Conservation (phyloP, 2,797 vertebrate genomes). For the Spheniscus humboldti region DNA sequence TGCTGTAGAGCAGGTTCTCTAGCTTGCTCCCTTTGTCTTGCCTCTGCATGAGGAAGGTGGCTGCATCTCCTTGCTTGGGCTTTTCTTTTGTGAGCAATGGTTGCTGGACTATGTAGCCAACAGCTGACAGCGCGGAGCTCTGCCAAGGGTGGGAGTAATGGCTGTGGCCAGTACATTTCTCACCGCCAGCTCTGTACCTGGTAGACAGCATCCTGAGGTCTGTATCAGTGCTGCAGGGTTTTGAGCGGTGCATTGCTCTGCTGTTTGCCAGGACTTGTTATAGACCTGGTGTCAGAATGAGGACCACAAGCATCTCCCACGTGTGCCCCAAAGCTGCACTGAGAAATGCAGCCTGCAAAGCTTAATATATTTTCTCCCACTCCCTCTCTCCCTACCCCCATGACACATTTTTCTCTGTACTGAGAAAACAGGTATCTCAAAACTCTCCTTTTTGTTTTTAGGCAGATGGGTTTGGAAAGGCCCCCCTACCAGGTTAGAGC, state of each 20-base stretch:
- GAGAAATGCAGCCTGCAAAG: neutral
- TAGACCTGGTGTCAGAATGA: neutral
- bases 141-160: neutral
- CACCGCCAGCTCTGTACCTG: neutral
- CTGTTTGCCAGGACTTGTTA: neutral
- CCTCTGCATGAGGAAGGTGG: neutral
- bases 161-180: neutral
- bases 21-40: neutral
- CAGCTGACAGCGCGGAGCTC: neutral
- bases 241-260: neutral
- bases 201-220: neutral
- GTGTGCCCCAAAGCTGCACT: neutral
- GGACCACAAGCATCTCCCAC: neutral
- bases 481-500: neutral
- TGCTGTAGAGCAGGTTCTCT: neutral
- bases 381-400: neutral
- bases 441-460: neutral
- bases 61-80: neutral
- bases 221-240: neutral
- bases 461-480: neutral
- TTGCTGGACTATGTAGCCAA: rapidly evolving
- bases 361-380: neutral
- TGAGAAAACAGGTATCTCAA: neutral
- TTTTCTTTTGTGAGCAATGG: neutral
- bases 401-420: neutral